These are phyloP conservation scores for Phalacrocorax pelagicus DNA, from an alignment of 2,113 vertebrate species.

Conservation along the genomic window DNA sequence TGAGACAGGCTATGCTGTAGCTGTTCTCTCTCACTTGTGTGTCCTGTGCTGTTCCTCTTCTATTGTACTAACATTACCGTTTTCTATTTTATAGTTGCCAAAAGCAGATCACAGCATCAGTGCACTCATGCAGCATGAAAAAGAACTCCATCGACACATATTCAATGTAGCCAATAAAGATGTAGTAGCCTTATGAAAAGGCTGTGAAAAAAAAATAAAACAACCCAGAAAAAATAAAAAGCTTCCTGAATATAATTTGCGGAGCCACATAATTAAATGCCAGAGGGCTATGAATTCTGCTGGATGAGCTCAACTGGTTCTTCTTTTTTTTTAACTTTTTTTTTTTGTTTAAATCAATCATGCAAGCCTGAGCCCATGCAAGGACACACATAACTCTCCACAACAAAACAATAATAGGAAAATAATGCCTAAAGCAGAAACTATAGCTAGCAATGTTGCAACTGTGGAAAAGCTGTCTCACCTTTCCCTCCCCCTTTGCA, in stretches of 20 bases:
- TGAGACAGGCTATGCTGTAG: neutral
- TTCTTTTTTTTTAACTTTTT: neutral
- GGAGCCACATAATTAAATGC: conserved; percentile 78
- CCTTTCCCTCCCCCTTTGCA: neutral
- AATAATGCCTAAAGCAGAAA: neutral
- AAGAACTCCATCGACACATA: conserved; percentile 72
- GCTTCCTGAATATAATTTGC: conserved; percentile 66
- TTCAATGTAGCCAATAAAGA: conserved; percentile 73
- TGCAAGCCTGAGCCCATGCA: neutral
- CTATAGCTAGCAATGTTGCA: neutral
- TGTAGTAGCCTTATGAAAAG: conserved; percentile 38
- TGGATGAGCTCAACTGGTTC: conserved; percentile 62
- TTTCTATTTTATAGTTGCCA: conserved; percentile 16
- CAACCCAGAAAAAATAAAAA: conserved; percentile 42
- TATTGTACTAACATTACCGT: neutral
- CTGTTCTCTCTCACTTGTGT: neutral
- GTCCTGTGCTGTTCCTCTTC: neutral
- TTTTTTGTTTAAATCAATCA: conserved; percentile 1
- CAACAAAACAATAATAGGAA: neutral
- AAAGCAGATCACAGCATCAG: conserved; percentile 23
- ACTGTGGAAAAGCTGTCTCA: neutral
- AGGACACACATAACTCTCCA: neutral
- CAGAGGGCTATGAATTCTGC: conserved; percentile 62
- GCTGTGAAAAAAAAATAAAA: neutral
- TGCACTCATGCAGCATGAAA: conserved; percentile 31